phyloP scores from a whole-genome alignment of 2,888 invertebrate genomes.

The Mesoligia furuncula region DNA sequence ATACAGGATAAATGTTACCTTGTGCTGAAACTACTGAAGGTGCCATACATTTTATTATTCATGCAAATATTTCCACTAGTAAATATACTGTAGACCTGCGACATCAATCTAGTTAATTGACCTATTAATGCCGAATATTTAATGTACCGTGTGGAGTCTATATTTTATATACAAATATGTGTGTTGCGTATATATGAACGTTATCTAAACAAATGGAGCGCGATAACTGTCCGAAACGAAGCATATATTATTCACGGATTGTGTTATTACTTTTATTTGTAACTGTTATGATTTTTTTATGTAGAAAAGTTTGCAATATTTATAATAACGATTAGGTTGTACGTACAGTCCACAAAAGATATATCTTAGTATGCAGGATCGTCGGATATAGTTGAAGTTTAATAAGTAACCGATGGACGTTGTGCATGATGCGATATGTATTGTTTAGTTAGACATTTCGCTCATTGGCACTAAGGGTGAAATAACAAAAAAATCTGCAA shows the following conservation, averaged over 20 bases:
- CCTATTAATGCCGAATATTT: slow-evolving; percentile 50
- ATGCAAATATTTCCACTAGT: slow-evolving; percentile 1
- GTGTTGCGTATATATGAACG: slow-evolving; percentile 15
- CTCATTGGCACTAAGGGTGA: no score
- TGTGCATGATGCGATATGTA: no score
- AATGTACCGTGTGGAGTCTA: slow-evolving; percentile 20
- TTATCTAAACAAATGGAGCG: slow-evolving; percentile 49
- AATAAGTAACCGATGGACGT: no score
- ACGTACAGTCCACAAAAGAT: no score
- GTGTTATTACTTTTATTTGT: slow-evolving; percentile 25
- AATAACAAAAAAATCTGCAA: no score
- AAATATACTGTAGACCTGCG: slow-evolving; percentile 1
- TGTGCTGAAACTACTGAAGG: background rate
- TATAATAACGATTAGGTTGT: background rate
- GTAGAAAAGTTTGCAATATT: background rate
- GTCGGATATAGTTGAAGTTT: no score
- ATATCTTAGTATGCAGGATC: no score
- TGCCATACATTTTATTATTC: background rate
- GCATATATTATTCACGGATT: slow-evolving; percentile 21
- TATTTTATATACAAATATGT: slow-evolving; percentile 9
- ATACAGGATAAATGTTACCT: background rate
- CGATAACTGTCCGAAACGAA: slow-evolving; percentile 26
- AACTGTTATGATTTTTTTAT: background rate
- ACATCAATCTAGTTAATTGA: slow-evolving; percentile 52
- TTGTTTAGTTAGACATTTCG: no score